phyloP scores from a whole-genome alignment of 2,113 vertebrate genomes.

The Nestor notabilis region DNA sequence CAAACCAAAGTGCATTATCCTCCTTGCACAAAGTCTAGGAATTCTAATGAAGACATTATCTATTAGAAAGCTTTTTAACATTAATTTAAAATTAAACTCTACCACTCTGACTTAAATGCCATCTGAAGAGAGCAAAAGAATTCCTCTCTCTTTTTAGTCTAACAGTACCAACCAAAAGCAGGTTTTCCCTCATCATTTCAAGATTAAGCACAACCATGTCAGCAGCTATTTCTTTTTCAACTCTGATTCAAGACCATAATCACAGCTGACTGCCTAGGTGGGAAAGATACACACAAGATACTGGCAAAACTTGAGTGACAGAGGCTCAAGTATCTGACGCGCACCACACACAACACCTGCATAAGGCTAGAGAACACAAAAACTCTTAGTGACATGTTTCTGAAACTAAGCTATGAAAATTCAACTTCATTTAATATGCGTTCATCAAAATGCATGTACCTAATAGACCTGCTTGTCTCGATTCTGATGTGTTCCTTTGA shows the following conservation, averaged over 20 bases:
- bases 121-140: background rate
- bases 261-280: background rate
- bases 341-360: background rate
- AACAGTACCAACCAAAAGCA: background rate
- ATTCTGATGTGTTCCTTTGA: background rate
- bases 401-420: background rate
- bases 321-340: background rate
- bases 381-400: background rate
- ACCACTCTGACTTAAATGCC: background rate
- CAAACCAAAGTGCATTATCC: background rate
- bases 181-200: background rate
- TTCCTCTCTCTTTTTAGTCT: background rate
- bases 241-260: background rate
- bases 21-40: background rate
- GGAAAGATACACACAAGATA: background rate
- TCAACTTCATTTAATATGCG: background rate
- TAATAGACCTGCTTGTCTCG: background rate
- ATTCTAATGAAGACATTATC: background rate
- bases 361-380: background rate
- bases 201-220: background rate
- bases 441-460: background rate
- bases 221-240: background rate
- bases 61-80: background rate
- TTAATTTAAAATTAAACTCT: background rate
- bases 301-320: background rate